Base-by-base conservation (phyloP, 1,140 invertebrate genomes). In the Penaeus japonicus region DNA sequence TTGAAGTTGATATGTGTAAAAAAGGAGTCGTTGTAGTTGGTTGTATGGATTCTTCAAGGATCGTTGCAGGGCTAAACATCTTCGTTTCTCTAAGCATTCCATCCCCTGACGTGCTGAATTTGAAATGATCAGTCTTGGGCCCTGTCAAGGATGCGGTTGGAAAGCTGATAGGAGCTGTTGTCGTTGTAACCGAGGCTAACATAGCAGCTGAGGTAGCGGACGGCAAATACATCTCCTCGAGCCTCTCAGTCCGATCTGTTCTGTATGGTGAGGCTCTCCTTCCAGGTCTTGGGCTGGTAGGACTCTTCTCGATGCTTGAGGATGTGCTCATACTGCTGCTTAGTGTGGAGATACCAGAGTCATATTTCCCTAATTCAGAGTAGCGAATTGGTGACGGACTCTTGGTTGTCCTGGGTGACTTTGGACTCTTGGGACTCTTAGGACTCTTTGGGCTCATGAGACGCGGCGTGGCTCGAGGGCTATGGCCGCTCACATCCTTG, bases 291-390 rank as follows among this genome's bases (percentile, higher is more conserved):
- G 92, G 92, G 87, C 92, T 92, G n/a, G 91, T 95, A 18, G 96
- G 96, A 47, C 96, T 96, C 93, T 97, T 97, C 92, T 97, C 96
- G 89, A 96, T 92, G 92, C 95, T 96, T 17, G 96, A 96, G 95
- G 96, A 96, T 12, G 90, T 89, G 62, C 88, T 88, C 88, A 89
- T 89, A 22, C 91, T 91, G 35, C 95, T 95, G 92, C 96, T 97
- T 95, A 97, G 96, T 20, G 96, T 97, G 0, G 96, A 97, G 65
- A 97, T 92, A 2, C 96, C 96, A 1, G 96, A 97, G 92, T 97
- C 96, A 12, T 96, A 96, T 92, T 96, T 96, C 7, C 94, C 90
- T 95, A 95, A 85, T 91, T 95, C 95, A 4, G 94, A 92, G 91
- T 91, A 89, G 30, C 96, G 95, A 65, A 95, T 96, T n/a, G 94